Base-by-base conservation (phyloP, 2,113 vertebrate genomes). In the Menura novaehollandiae region DNA sequence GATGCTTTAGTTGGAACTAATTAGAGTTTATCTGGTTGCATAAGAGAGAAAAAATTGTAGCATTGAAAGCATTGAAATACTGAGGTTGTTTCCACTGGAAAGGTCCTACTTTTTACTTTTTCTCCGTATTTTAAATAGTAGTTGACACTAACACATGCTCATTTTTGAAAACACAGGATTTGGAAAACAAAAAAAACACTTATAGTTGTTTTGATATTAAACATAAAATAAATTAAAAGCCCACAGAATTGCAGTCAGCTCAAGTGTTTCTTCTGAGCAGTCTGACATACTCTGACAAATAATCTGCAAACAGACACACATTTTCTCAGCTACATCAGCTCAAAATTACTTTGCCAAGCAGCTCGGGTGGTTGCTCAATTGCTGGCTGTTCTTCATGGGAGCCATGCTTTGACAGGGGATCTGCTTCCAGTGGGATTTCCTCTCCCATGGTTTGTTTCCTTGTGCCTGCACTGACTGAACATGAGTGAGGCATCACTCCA, bases 311-410 rank as follows among this genome's bases (percentile, higher is more conserved):
- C 56, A 96, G 84, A 72, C 20, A 62, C 41, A 69, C 75, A 18
- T 94, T 94, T 96, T 91, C 91, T 84, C 74, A 84, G 77, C 86
- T 85, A 37, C 52, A 71, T 82, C 87, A 91, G 81, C 89, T 94
- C 58, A 89, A 87, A 95, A 89, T 95, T 68, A 93, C 89, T 93
- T 87, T 85, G 66, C 77, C 62, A 85, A 74, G 81, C 78, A 93
- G 16, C 63, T 79, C 76, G 67, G 62, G 74, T 51, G 71, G 49
- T 30, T 91, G 91, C 68, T 96, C 84, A 85, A 3, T 56, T 87
- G 39, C 58, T 80, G 82, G 43, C 63, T 7, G 24, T 68, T 94
- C 89, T 82, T 92, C 52, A 46, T 3, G n/a, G 67, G 49, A 89
- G 41, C 58, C 64, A 23, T 5, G 5, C 85, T 88, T 75, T 95